These are phyloP conservation scores for Corapipo altera DNA, from an alignment of 2,113 vertebrate genomes.

Conservation along the genomic window DNA sequence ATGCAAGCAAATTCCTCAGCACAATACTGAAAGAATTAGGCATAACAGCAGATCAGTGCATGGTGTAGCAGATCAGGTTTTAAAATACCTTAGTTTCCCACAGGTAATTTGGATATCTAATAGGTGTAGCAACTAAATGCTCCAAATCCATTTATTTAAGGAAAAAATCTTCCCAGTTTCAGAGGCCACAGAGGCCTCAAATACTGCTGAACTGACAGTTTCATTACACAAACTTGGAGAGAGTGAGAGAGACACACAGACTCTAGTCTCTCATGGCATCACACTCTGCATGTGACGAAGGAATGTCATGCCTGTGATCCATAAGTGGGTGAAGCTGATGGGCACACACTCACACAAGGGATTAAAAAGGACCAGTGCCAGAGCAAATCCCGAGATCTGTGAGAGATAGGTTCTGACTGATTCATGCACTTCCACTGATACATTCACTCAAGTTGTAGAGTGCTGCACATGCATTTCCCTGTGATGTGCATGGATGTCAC, in stretches of 20 bases:
- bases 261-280: background rate
- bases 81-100: background rate
- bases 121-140: background rate
- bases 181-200: background rate
- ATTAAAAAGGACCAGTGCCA: background rate
- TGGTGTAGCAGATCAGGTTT: background rate
- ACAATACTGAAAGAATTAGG: background rate
- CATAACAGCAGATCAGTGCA: background rate
- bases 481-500: rapidly evolving
- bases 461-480: background rate
- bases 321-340: background rate
- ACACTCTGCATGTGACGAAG: background rate
- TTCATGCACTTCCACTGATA: background rate
- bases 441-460: rapidly evolving
- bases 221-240: background rate
- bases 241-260: background rate
- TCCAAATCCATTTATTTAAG: background rate
- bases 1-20: slow-evolving; percentile 21
- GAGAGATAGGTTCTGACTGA: background rate
- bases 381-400: background rate
- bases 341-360: background rate
- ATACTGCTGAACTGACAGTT: background rate
- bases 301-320: background rate
- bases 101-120: background rate
- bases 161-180: background rate